A percentile compares a stretch with the other conserved stretches of the same genome.
Conservation (phyloP, 2,113 vertebrate genomes). For the Tupaia chinensis region DNA sequence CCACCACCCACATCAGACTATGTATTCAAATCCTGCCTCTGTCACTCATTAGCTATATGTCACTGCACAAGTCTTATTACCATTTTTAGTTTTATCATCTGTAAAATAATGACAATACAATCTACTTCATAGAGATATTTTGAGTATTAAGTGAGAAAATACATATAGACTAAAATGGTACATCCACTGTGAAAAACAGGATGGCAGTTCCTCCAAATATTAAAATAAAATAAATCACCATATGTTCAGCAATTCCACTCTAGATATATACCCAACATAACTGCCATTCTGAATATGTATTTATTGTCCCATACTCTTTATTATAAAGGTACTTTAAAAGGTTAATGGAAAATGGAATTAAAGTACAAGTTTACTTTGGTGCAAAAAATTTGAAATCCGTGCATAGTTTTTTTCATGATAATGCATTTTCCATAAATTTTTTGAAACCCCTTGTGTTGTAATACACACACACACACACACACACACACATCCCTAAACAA, state of each 20-base stretch:
- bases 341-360: too few species aligned
- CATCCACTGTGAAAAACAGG: background rate
- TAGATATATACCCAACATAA: background rate
- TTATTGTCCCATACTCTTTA: background rate
- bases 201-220: background rate
- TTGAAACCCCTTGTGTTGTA: too few species aligned
- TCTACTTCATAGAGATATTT: background rate
- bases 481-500: background rate
- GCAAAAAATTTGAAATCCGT: too few species aligned
- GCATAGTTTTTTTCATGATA: too few species aligned
- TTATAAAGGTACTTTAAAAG: background rate
- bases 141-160: slow-evolving; percentile 10
- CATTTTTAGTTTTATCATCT: background rate
- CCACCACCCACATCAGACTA: background rate
- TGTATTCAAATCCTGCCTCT: background rate
- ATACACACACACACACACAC: too few species aligned
- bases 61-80: background rate
- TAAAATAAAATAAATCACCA: background rate
- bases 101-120: background rate
- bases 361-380: too few species aligned
- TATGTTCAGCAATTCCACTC: background rate
- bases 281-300: background rate
- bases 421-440: too few species aligned
- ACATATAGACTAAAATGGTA: background rate
- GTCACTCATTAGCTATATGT: background rate